Conservation (phyloP, 2,888 invertebrate genomes). For the Branchellion lobata region DNA sequence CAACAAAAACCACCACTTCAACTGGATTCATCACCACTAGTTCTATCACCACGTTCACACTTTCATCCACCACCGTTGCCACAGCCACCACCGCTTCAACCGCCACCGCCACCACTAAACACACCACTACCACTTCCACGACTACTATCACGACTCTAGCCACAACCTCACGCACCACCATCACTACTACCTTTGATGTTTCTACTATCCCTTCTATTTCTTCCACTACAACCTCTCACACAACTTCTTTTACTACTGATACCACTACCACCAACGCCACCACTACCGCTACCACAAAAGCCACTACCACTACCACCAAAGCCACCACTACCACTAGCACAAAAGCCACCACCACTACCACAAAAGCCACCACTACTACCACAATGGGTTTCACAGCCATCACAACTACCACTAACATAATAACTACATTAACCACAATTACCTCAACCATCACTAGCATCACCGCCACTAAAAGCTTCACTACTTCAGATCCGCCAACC, state of each 20-base stretch:
- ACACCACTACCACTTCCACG: slow-evolving; percentile 16
- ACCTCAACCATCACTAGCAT: no score
- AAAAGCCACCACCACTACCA: no score
- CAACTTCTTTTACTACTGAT: slow-evolving; percentile 33
- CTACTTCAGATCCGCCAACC: slow-evolving; percentile 12
- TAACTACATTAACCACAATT: no score
- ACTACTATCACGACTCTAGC: background rate
- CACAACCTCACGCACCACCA: no score
- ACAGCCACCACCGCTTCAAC: slow-evolving; percentile 26
- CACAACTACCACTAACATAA: no score
- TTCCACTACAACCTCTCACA: background rate
- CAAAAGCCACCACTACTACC: no score
- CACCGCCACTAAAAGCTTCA: no score
- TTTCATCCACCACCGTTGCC: slow-evolving; percentile 21
- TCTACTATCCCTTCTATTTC: background rate
- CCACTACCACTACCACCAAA: no score
- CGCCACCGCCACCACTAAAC: slow-evolving; percentile 12
- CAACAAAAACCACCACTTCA: slow-evolving; percentile 23
- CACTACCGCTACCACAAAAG: slow-evolving; percentile 28
- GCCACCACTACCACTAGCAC: no score
- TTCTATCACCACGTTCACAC: slow-evolving; percentile 22
- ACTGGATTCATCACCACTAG: slow-evolving; percentile 30
- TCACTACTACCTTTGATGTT: background rate
- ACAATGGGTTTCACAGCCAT: no score
- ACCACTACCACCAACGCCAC: slow-evolving; percentile 26